Conservation (phyloP, 2,888 invertebrate species). For the Lacanobia wlatinum region DNA sequence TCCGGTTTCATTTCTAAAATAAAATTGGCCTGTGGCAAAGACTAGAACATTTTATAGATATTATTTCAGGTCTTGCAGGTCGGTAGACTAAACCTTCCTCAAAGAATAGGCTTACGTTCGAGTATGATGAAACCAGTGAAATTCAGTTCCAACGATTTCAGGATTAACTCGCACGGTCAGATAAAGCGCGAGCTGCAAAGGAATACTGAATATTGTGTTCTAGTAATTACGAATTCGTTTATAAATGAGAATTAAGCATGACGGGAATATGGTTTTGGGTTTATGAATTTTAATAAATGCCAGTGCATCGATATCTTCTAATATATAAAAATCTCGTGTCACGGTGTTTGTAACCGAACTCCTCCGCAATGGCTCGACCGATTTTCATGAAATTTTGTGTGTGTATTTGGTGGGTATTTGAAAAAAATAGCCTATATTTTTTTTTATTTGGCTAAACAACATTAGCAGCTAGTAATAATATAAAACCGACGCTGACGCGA, state of each 20-base stretch:
- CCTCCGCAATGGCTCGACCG: too few relatives aligned
- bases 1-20: slow-evolving; percentile 20
- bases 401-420: too few relatives aligned
- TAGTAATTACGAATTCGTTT: slow-evolving; percentile 18
- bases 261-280: neutral
- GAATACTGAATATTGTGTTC: slow-evolving; percentile 23
- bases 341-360: too few relatives aligned
- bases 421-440: too few relatives aligned
- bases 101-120: slow-evolving; percentile 48
- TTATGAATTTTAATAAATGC: neutral
- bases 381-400: too few relatives aligned
- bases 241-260: slow-evolving; percentile 1
- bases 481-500: slow-evolving; percentile 44
- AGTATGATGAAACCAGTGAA: slow-evolving; percentile 48
- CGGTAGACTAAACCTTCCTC: slow-evolving; percentile 32
- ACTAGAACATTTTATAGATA: slow-evolving; percentile 37
- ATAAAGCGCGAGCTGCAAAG: slow-evolving; percentile 23
- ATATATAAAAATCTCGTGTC: too few relatives aligned
- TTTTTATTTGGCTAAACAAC: too few relatives aligned
- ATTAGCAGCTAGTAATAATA: too few relatives aligned
- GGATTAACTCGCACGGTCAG: slow-evolving; percentile 42
- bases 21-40: slow-evolving; percentile 25
- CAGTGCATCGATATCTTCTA: too few relatives aligned
- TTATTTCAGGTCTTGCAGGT: slow-evolving; percentile 40
- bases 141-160: slow-evolving; percentile 44